Base-by-base conservation (phyloP, 2,113 vertebrate genomes). In the Oostethus manadensis region DNA sequence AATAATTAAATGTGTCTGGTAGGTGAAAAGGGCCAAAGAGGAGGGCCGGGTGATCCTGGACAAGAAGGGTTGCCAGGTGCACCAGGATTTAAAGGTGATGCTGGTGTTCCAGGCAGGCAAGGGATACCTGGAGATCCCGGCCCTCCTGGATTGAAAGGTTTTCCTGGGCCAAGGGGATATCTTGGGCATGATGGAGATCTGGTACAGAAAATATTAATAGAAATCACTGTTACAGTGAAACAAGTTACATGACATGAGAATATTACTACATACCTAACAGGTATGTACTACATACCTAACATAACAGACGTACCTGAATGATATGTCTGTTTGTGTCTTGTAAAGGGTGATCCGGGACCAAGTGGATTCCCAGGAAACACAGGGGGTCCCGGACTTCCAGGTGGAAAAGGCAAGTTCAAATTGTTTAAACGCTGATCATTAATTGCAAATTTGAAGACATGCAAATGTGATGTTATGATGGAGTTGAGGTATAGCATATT, bases 321-420 rank as follows among this genome's bases (percentile, higher is more conserved):
- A 44, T 68, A 2, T 58, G 33, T 53, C 0, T 53, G 0, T 67
- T 10, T 45, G 53, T 0, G 20, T 76, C n/a, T 50, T 26, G 62
- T 65, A n/a, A 43, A 86, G 84, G 84, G 79, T 38, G 59, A 82
- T 60, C 56, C 49, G 35, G 84, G 84, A 4, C 51, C 16, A 6
- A 3, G 0, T 1, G 84, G 84, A 49, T 7, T 10, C 3, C 0
- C 4, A 0, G 80, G 84, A 44, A 35, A 46, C 10, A 59, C 73
- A 17, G 83, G 85, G 4, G 7, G 20, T 21, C 68, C 10, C 10
- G 83, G 85, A 57, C 16, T 20, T 18, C 3, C 60, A 48, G 85
- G 85, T 40, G 9, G 22, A 8, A 86, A 86, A 10, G 84, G 84
- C 83, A 51, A 80, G 74, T 62, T 14, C 47, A 29, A 15, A 65